A percentile compares a stretch with the other conserved stretches of the same genome.
Evolutionary conservation across 2,797 vertebrate genomes (phyloP).

Genomic region (Falco columbarius): DNA sequence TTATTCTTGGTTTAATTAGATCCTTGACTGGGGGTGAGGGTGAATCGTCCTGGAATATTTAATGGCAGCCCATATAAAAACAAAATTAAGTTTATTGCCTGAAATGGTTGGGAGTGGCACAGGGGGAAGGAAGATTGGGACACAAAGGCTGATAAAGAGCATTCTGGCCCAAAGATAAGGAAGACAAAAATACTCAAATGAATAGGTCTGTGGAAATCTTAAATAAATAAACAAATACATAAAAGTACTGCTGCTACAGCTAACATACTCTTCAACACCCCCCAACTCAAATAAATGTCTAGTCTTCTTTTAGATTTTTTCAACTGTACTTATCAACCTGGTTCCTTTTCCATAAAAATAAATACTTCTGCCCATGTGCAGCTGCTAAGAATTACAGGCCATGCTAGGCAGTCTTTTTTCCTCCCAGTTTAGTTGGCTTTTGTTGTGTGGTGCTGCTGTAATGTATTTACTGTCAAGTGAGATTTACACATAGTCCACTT

Average conservation of each 20-base stretch:
- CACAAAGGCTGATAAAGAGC: background rate
- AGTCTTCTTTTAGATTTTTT: background rate
- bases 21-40: background rate
- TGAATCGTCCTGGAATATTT: background rate
- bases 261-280: background rate
- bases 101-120: background rate
- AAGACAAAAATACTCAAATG: background rate
- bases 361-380: background rate
- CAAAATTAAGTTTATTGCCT: background rate
- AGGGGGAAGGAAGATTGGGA: background rate
- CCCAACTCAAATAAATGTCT: background rate
- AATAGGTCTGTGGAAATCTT: background rate
- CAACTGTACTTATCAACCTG: background rate
- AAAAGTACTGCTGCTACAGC: background rate
- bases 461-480: slow-evolving; percentile 62
- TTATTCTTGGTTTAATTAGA: background rate
- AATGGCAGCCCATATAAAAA: background rate
- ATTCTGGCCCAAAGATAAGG: background rate
- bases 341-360: background rate
- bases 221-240: background rate
- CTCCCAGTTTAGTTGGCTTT: background rate
- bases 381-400: background rate
- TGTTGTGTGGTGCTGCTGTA: slow-evolving; percentile 1
- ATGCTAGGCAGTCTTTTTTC: background rate
- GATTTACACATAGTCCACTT: slow-evolving; percentile 56